These are phyloP conservation scores for Lobophora halterata DNA, from an alignment of 2,888 invertebrate genomes.

Conservation along the genomic window DNA sequence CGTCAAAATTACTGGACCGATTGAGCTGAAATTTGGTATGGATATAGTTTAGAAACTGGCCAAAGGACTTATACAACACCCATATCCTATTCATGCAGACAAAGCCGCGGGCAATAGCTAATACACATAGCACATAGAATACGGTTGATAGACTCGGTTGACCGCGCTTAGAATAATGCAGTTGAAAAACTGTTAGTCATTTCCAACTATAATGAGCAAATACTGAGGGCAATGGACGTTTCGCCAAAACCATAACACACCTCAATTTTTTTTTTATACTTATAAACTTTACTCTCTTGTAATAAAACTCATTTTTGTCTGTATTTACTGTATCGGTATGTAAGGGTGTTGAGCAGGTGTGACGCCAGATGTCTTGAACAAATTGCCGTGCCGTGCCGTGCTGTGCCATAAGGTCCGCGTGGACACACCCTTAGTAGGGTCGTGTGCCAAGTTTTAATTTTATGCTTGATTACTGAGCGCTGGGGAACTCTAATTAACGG, in stretches of 20 bases:
- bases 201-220: slow-evolving; percentile 73
- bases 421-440: slow-evolving; percentile 72
- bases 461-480: slow-evolving; percentile 76
- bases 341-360: slow-evolving; percentile 71
- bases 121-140: slow-evolving; percentile 48
- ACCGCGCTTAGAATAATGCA: slow-evolving; percentile 60
- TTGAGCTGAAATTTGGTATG: no score
- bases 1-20: no score
- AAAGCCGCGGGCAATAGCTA: no score
- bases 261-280: no score
- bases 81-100: no score
- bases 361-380: slow-evolving; percentile 78
- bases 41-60: no score
- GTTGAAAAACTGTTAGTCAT: slow-evolving; percentile 71
- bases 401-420: slow-evolving; percentile 73
- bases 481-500: slow-evolving; percentile 71
- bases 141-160: slow-evolving; percentile 62
- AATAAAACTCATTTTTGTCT: slow-evolving; percentile 28
- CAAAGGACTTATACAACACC: slow-evolving; percentile 40
- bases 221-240: slow-evolving; percentile 67
- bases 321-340: slow-evolving; percentile 54
- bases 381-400: slow-evolving; percentile 58
- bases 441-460: slow-evolving; percentile 81
- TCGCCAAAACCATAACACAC: slow-evolving; percentile 69
- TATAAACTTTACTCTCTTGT: slow-evolving; percentile 39